Percentiles rank a stretch among this genome's conserved stretches.
phyloP scores from a whole-genome alignment of 2,888 invertebrate species.

The Cosmopolites sordidus region DNA sequence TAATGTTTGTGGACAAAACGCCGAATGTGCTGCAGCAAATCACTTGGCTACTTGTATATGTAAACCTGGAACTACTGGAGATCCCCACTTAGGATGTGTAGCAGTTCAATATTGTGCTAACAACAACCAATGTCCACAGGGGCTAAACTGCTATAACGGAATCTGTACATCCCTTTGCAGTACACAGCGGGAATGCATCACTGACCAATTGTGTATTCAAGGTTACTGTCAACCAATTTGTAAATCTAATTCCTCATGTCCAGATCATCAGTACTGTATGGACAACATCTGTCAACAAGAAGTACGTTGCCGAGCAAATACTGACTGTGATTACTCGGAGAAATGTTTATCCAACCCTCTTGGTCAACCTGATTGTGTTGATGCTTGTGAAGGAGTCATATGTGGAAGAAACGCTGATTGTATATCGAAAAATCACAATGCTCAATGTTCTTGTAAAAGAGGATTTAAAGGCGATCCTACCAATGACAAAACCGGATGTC shows the following conservation, averaged over 20 bases:
- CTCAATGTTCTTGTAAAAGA: constrained; percentile 71
- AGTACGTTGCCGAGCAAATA: constrained; percentile 66
- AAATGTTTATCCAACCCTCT: constrained; percentile 65
- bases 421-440: constrained; percentile 65
- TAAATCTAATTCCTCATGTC: constrained; percentile 73
- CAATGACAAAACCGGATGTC: constrained; percentile 75
- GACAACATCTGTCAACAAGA: constrained; percentile 84
- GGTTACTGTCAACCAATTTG: constrained; percentile 83
- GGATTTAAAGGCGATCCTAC: constrained; percentile 71
- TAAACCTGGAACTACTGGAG: constrained; percentile 77
- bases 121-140: constrained; percentile 77
- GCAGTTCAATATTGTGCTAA: constrained; percentile 76
- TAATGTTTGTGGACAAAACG: constrained; percentile 78
- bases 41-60: constrained; percentile 83
- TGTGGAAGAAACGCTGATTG: constrained; percentile 85
- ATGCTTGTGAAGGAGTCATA: constrained; percentile 68
- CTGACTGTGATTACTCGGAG: constrained; percentile 70
- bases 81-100: constrained; percentile 80
- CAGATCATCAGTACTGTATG: constrained; percentile 77
- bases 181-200: constrained; percentile 77
- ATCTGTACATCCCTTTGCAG: constrained; percentile 75
- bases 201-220: constrained; percentile 80
- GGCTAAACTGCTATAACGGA: constrained; percentile 78
- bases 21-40: constrained; percentile 69
- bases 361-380: constrained; percentile 72